phyloP scores from a whole-genome alignment of 2,113 vertebrate species.

The Corythornis cristatus region DNA sequence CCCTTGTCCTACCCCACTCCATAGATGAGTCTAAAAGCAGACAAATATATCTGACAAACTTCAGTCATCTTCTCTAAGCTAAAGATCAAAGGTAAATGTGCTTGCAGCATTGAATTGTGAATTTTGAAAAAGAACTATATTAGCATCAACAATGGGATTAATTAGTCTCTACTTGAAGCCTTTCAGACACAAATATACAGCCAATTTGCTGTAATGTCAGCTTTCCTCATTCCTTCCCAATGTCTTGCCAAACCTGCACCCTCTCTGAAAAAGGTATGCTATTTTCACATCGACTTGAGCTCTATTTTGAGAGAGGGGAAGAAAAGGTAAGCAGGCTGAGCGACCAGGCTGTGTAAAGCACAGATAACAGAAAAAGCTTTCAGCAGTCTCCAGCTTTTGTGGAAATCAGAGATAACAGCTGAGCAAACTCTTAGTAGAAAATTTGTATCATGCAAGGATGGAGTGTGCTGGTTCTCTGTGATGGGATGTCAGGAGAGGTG shows the following conservation, averaged over 20 bases:
- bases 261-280: background rate
- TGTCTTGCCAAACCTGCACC: background rate
- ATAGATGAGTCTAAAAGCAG: background rate
- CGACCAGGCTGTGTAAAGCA: conserved; percentile 28
- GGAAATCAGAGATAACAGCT: conserved; percentile 53
- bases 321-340: conserved; percentile 1
- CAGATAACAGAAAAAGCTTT: conserved; percentile 54
- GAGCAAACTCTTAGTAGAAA: background rate
- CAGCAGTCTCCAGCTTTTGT: conserved; percentile 30
- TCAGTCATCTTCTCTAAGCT: conserved; percentile 20
- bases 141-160: conserved; percentile 77
- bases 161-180: conserved; percentile 59
- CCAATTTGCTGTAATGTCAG: background rate
- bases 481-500: background rate
- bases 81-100: conserved; percentile 73
- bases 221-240: background rate
- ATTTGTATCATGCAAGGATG: background rate
- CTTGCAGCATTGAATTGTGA: conserved; percentile 42
- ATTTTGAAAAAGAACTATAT: conserved; percentile 55
- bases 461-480: background rate
- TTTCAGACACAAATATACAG: conserved; percentile 29
- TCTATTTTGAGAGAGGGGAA: background rate
- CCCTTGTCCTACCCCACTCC: background rate
- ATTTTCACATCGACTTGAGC: background rate
- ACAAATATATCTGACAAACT: background rate